Evolutionary conservation across 2,113 vertebrate genomes (phyloP).

Genomic region (Rattus rattus): DNA sequence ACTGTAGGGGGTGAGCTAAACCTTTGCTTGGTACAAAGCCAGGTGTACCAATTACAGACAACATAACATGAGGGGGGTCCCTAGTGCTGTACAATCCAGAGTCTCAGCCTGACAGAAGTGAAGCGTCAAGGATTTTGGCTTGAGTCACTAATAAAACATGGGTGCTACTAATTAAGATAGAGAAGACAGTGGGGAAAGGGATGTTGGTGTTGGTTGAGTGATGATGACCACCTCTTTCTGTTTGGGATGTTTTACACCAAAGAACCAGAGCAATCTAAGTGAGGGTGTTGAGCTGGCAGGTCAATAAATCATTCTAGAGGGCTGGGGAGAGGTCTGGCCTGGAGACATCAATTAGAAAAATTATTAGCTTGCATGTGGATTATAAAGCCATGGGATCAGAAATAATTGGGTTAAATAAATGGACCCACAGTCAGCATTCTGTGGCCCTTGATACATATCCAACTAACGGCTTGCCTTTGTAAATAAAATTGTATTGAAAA

Average conservation of each 20-base stretch:
- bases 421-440: constrained; percentile 42
- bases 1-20: no score
- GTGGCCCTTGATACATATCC: constrained; percentile 16
- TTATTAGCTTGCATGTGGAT: constrained; percentile 19
- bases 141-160: neutral
- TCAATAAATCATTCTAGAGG: constrained; percentile 2
- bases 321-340: neutral
- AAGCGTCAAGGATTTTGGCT: constrained; percentile 15
- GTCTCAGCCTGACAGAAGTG: neutral
- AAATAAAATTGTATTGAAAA: constrained; percentile 54
- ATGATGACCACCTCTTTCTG: neutral
- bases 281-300: neutral
- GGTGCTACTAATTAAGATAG: neutral
- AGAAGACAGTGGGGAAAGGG: neutral
- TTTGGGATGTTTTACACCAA: constrained; percentile 1
- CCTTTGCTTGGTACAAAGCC: neutral
- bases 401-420: constrained; percentile 51
- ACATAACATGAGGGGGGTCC: neutral
- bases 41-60: neutral
- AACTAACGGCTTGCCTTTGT: constrained; percentile 36
- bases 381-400: constrained; percentile 56
- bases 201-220: neutral
- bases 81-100: neutral
- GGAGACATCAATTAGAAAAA: neutral
- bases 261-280: neutral